Conservation (phyloP, 1,140 invertebrate genomes). For the Colletes latitarsis region DNA sequence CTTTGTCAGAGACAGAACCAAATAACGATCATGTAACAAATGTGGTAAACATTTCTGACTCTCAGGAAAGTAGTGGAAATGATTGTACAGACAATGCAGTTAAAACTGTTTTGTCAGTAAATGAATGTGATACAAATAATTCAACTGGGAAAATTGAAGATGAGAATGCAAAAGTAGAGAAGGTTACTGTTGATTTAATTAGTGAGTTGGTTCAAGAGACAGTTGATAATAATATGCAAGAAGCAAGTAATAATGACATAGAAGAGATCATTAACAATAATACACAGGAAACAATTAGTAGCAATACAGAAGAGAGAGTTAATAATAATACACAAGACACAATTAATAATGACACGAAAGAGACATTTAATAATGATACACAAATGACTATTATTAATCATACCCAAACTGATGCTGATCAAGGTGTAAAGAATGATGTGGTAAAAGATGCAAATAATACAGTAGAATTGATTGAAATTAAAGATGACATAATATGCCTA, state of each 20-base stretch:
- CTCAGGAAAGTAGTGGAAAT: neutral
- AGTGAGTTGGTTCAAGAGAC: neutral
- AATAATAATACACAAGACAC: neutral
- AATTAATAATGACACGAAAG: neutral
- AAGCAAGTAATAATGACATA: neutral
- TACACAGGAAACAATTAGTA: neutral
- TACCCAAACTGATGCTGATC: neutral
- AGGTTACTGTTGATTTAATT: neutral
- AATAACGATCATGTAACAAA: neutral
- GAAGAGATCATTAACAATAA: neutral
- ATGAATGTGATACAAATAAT: conserved; percentile 8
- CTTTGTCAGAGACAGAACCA: neutral
- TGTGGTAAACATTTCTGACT: neutral
- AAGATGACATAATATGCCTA: neutral
- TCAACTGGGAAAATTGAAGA: neutral
- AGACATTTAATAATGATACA: neutral
- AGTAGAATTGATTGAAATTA: neutral
- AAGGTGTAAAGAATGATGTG: neutral
- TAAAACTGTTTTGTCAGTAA: neutral
- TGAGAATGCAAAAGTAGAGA: neutral
- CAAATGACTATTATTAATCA: neutral
- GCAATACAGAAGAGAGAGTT: neutral
- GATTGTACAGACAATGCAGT: neutral
- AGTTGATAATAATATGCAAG: neutral
- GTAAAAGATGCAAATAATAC: conserved; percentile 5